Evolutionary conservation across 2,888 invertebrate species (phyloP), one percentile per base, ranked within the genome.

Genomic region (Blomia tropicalis): DNA sequence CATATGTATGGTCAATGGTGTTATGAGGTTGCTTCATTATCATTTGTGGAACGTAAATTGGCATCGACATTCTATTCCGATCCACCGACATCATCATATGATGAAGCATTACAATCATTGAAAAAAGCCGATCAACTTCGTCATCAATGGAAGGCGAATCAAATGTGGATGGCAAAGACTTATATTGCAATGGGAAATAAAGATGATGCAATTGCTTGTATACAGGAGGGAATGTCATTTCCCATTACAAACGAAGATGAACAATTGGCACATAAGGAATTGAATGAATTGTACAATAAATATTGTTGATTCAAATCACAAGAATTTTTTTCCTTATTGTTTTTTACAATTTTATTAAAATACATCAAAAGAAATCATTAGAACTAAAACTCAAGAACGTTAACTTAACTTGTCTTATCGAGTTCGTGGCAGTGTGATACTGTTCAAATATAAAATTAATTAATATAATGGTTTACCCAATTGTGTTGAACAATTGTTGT

Each of bases 1-100:
- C 80, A 84, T 73, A 76, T 84, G 68, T 72, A 82, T 54, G 84
- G 84, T 4, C 75, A 84, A 70, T 84, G 83, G 75, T 78, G 79
- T 69, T 82, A 75, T 70, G 81, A 82, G 73, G 22, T 47, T 22
- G 51, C 51, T n/a, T 25, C 23, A 25, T n/a, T 47, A 7, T 11
- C 51, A 7, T 47, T 11, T 14, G 72, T 82, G 60, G 82, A 84
- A 70, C 76, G 80, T 65, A 81, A 79, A 73, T 71, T 81, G n/a
- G 83, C 83, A 3, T 72, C 79, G 4, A 77, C 82, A 4, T 70
- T 84, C 32, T 82, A 80, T 72, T 79, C 79, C 2, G 7, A 7
- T 11, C 51, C 51, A 19, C 83, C 83, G 4, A 74, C 72, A 61
- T 77, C 80, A 1, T 79, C 80, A 0, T 77, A 77, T 60, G 76